Evolutionary conservation across 53 echinoderm and acorn worm genomes (phyloP).

Genomic region (Paracentrotus lividus): DNA sequence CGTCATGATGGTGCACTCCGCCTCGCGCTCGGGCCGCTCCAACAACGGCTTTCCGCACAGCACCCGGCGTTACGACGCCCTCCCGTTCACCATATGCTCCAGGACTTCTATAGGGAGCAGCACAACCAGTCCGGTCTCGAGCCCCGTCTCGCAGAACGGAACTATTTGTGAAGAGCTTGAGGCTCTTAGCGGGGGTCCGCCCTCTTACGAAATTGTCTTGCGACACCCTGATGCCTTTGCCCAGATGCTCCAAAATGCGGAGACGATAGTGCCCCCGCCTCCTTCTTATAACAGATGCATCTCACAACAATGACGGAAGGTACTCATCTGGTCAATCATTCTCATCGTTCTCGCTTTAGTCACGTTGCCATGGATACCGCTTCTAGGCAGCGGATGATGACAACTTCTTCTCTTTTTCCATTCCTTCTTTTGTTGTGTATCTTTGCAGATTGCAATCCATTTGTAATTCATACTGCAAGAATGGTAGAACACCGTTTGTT

Average conservation of each 20-base stretch:
- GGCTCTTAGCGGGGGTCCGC: constrained; percentile 66
- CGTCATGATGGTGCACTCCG: constrained; percentile 65
- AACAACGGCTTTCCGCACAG: constrained; percentile 17
- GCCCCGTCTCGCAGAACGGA: constrained; percentile 68
- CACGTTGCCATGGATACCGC: constrained; percentile 62
- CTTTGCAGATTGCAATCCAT: background rate
- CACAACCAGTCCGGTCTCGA: constrained; percentile 53
- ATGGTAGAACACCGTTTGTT: background rate
- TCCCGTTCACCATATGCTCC: constrained; percentile 66
- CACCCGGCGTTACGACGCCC: constrained; percentile 56
- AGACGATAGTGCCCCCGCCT: constrained; percentile 46
- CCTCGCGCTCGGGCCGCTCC: constrained; percentile 1
- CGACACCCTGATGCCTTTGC: constrained; percentile 73
- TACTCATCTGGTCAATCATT: constrained; percentile 66
- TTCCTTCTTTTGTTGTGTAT: background rate
- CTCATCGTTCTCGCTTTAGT: constrained; percentile 51
- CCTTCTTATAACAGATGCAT: constrained; percentile 63
- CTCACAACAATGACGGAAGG: constrained; percentile 70
- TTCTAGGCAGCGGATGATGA: constrained; percentile 41
- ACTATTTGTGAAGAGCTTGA: constrained; percentile 67
- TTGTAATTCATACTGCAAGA: constrained; percentile 13
- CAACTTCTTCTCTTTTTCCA: background rate
- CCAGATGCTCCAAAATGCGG: constrained; percentile 62
- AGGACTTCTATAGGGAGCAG: constrained; percentile 68
- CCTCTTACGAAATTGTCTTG: constrained; percentile 69